Conservation (phyloP, 2,797 vertebrate genomes). For the Lophotriccus pileatus region DNA sequence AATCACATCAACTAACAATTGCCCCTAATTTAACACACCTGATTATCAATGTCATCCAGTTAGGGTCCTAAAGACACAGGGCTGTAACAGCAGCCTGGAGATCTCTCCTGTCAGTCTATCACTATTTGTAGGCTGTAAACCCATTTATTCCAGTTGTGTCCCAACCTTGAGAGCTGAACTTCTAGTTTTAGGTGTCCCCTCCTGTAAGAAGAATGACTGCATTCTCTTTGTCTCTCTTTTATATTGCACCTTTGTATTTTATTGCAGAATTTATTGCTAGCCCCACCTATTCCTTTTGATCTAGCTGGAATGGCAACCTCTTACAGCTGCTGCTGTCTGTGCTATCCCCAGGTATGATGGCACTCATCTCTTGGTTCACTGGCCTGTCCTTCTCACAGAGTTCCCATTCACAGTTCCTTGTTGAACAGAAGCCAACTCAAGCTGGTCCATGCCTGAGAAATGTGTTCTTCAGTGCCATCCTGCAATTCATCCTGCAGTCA, state of each 20-base stretch:
- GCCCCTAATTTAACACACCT: not conserved
- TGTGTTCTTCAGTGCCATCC: not conserved
- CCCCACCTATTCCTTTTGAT: not conserved
- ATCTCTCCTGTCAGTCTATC: not conserved
- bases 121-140: not conserved
- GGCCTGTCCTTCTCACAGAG: not conserved
- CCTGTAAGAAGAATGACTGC: not conserved
- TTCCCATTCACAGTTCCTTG: not conserved
- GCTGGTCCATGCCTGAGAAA: fast-evolving
- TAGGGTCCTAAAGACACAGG: not conserved
- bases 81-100: not conserved
- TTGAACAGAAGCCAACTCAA: not conserved
- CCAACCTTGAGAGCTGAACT: not conserved
- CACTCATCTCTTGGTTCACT: not conserved
- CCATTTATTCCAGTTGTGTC: not conserved
- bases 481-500: not conserved
- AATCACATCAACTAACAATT: not conserved
- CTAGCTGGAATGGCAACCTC: not conserved
- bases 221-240: not conserved
- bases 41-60: not conserved
- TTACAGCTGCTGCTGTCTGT: not conserved
- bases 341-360: not conserved
- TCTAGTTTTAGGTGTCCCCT: not conserved
- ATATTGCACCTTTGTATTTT: not conserved
- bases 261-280: not conserved